Conservation (phyloP, 1,140 invertebrate genomes). For the Danaus plexippus region DNA sequence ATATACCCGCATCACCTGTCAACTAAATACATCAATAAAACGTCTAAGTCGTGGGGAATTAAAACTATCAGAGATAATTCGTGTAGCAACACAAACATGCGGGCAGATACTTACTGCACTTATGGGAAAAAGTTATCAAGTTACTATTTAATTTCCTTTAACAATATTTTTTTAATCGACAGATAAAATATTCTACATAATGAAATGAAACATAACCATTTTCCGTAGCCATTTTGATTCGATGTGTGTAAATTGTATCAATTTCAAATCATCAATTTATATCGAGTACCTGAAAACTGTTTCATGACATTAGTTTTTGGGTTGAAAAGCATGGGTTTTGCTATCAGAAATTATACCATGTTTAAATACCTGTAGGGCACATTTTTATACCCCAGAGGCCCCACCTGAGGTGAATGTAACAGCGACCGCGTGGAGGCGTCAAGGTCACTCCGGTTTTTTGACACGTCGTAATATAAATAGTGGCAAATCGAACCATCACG, state of each 20-base stretch:
- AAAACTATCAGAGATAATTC: conserved; percentile 44
- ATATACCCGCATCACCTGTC: conserved; percentile 32
- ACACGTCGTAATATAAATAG: conserved; percentile 64
- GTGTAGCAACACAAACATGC: conserved; percentile 37
- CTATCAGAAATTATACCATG: conserved; percentile 20
- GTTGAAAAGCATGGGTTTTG: conserved; percentile 9
- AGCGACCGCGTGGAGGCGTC: conserved; percentile 60
- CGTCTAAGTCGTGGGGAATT: conserved; percentile 42
- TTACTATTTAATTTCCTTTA: conserved; percentile 8
- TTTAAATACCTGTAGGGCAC: conserved; percentile 38
- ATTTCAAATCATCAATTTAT: too few relatives aligned
- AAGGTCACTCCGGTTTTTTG: conserved; percentile 68
- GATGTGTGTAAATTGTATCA: background rate
- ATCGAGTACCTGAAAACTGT: background rate
- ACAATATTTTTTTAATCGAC: too few relatives aligned
- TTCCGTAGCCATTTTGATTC: background rate
- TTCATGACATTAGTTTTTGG: conserved; percentile 3
- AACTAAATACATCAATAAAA: conserved; percentile 47
- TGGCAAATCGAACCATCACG: conserved; percentile 32
- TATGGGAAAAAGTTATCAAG: conserved; percentile 8
- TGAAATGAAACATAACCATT: conserved; percentile 1
- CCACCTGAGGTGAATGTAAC: conserved; percentile 66
- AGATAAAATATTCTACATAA: background rate
- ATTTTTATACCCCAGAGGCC: conserved; percentile 48
- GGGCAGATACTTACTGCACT: conserved; percentile 25